phyloP scores from a whole-genome alignment of 2,113 vertebrate species.

The Macquaria australasica region DNA sequence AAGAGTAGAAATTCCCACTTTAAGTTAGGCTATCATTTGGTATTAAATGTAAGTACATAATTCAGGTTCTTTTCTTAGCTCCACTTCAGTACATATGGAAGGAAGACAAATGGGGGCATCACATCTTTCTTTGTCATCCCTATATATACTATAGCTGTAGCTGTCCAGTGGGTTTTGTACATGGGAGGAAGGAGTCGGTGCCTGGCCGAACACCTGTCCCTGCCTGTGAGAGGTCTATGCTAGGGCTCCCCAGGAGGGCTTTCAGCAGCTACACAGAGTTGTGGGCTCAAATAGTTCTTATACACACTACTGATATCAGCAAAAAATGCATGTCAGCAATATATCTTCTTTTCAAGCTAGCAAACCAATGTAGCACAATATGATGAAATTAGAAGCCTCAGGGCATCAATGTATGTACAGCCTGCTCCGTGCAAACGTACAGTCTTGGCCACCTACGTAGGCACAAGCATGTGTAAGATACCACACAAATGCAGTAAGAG shows the following conservation, averaged over 20 bases:
- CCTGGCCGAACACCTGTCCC: slow-evolving; percentile 58
- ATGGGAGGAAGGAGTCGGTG: slow-evolving; percentile 13
- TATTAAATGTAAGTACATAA: slow-evolving; percentile 40
- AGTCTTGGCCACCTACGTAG: slow-evolving; percentile 27
- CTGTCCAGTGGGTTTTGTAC: slow-evolving; percentile 33
- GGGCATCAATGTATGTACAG: slow-evolving; percentile 11
- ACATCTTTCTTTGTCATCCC: slow-evolving; percentile 57
- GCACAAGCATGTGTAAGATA: slow-evolving; percentile 22
- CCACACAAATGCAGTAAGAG: slow-evolving; percentile 7
- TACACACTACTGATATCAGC: slow-evolving; percentile 13
- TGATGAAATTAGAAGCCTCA: slow-evolving; percentile 51
- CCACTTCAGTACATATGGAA: slow-evolving; percentile 8
- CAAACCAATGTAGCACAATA: slow-evolving; percentile 5
- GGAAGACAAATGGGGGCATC: slow-evolving; percentile 47
- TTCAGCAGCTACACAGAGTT: slow-evolving; percentile 16
- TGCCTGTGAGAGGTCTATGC: slow-evolving; percentile 41
- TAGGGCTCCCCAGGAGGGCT: slow-evolving; percentile 36
- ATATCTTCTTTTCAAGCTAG: slow-evolving; percentile 22
- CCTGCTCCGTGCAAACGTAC: slow-evolving; percentile 17
- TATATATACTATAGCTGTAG: slow-evolving; percentile 40
- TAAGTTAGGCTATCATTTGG: slow-evolving; percentile 15
- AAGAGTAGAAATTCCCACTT: slow-evolving; percentile 31
- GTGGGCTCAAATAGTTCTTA: slow-evolving; percentile 16
- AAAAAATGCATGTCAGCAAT: slow-evolving; percentile 27
- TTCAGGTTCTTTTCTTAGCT: slow-evolving; percentile 25